Percentiles rank a stretch among this genome's conserved stretches.
phyloP scores from a whole-genome alignment of 1,140 invertebrate species.

The Pygmarrhopalites habei region DNA sequence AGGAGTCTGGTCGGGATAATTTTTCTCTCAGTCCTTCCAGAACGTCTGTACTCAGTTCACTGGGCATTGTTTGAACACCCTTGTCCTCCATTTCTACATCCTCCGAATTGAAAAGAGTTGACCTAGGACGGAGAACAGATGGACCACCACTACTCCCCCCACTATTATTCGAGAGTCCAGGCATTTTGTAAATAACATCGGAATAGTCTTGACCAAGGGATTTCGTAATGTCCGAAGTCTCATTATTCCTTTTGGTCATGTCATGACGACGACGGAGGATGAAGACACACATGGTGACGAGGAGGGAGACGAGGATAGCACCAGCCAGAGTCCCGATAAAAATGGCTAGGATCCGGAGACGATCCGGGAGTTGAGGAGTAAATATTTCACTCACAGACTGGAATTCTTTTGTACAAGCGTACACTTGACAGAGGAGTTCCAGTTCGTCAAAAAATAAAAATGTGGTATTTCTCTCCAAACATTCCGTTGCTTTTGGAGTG shows the following conservation, averaged over 20 bases:
- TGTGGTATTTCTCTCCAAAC: slow-evolving; percentile 15
- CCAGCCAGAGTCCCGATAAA: slow-evolving; percentile 31
- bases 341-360: slow-evolving; percentile 30
- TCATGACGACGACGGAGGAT: slow-evolving; percentile 18
- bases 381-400: slow-evolving; percentile 6
- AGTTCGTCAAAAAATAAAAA: slow-evolving; percentile 18
- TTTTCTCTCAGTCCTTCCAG: slow-evolving; percentile 59
- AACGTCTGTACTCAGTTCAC: slow-evolving; percentile 65
- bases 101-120: slow-evolving; percentile 28
- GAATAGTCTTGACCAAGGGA: not conserved
- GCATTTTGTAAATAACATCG: not conserved
- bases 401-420: not conserved
- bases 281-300: slow-evolving; percentile 32
- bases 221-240: slow-evolving; percentile 6
- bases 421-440: slow-evolving; percentile 19
- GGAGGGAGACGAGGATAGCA: slow-evolving; percentile 29
- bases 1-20: slow-evolving; percentile 62
- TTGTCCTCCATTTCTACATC: slow-evolving; percentile 51
- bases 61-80: slow-evolving; percentile 62
- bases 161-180: too few species aligned
- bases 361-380: slow-evolving; percentile 24
- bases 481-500: slow-evolving; percentile 19
- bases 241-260: not conserved
- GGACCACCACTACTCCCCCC: not conserved
- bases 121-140: slow-evolving; percentile 19